phyloP scores from a whole-genome alignment of 2,113 vertebrate species.

The Terrapene triunguis region DNA sequence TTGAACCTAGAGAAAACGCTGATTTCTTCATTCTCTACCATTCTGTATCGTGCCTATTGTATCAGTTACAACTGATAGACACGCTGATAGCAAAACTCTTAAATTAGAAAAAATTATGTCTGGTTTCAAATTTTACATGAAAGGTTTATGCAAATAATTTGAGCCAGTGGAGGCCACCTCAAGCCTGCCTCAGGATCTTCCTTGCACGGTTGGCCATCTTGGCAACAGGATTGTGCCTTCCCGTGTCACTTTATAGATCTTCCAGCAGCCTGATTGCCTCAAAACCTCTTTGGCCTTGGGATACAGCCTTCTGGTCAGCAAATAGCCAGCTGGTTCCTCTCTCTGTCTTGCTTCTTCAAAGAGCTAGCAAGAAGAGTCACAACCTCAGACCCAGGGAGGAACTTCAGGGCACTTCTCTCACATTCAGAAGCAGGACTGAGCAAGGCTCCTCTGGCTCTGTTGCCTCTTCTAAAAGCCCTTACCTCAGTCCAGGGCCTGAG shows the following conservation, averaged over 20 bases:
- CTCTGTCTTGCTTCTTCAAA: neutral
- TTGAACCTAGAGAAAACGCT: conserved; percentile 3
- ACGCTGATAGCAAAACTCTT: neutral
- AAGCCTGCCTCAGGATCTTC: neutral
- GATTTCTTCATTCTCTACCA: conserved; percentile 1
- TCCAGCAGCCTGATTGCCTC: neutral
- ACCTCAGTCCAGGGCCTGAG: neutral
- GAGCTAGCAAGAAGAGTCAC: neutral
- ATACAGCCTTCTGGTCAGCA: neutral
- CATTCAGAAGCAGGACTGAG: neutral
- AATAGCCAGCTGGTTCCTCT: neutral
- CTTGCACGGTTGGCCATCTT: neutral
- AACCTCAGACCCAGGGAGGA: neutral
- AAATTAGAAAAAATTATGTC: neutral
- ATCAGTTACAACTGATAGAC: conserved; percentile 2
- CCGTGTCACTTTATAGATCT: neutral
- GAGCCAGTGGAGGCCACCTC: neutral
- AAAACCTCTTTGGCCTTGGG: neutral
- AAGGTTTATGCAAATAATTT: neutral
- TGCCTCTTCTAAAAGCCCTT: neutral
- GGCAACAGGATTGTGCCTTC: neutral
- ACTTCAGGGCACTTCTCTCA: neutral
- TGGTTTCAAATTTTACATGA: neutral
- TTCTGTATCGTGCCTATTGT: neutral
- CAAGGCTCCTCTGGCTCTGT: neutral